Evolutionary conservation across 2,797 vertebrate genomes (phyloP).

Genomic region (Hippocampus kuda): DNA sequence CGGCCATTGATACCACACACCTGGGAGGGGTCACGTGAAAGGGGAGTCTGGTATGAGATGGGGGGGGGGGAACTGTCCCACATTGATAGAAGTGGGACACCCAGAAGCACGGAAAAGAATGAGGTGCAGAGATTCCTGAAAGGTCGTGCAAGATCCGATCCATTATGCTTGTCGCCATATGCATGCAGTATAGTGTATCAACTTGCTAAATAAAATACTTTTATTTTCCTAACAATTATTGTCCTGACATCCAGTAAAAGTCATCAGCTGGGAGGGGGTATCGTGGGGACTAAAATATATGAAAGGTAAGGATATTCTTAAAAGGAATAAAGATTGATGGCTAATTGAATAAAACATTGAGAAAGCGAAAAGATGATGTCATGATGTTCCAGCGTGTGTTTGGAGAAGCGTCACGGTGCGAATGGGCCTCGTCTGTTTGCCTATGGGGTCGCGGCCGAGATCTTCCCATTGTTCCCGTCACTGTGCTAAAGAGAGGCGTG

Average conservation of each 20-base stretch:
- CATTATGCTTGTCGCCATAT: no score
- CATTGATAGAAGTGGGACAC: neutral
- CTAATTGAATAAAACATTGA: conserved; percentile 3
- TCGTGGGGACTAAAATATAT: no score
- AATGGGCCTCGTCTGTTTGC: conserved; percentile 50
- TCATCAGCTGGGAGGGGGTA: no score
- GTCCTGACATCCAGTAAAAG: no score
- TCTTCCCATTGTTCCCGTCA: conserved; percentile 60
- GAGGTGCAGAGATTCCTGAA: neutral
- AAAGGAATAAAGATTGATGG: conserved; percentile 44
- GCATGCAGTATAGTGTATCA: no score
- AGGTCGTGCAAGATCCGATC: no score
- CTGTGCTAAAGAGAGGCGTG: conserved; percentile 39
- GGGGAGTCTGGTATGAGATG: neutral
- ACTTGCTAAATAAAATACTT: no score
- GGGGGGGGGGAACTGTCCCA: neutral
- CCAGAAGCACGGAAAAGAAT: neutral
- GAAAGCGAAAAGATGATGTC: neutral
- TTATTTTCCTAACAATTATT: no score
- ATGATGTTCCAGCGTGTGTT: conserved; percentile 12
- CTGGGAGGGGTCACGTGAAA: neutral
- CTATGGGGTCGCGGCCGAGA: conserved; percentile 43
- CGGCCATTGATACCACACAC: neutral
- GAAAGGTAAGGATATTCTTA: conserved; percentile 7
- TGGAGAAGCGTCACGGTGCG: conserved; percentile 29